Conservation (phyloP, 2,888 invertebrate species). For the Drosophila prolongata region DNA sequence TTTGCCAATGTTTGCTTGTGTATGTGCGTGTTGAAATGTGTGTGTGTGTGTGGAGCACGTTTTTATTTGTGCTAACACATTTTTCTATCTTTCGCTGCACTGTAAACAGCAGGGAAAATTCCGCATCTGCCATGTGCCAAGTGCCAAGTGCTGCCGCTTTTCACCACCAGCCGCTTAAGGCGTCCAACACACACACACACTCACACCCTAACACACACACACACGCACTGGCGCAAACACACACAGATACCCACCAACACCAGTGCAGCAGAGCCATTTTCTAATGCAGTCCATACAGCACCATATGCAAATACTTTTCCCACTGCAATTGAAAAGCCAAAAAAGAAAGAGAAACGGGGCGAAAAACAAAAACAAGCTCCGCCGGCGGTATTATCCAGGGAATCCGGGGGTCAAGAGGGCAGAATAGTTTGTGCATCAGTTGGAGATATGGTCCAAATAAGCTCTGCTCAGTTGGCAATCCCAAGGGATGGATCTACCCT, state of each 20-base stretch:
- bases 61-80: conserved; percentile 56
- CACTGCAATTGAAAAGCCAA: conserved; percentile 66
- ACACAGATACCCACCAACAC: conserved; percentile 1
- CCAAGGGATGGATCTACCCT: conserved; percentile 4
- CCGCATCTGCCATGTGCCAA: conserved; percentile 56
- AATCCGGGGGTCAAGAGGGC: not conserved
- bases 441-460: conserved; percentile 23
- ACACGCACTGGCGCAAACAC: not conserved
- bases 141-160: conserved; percentile 60
- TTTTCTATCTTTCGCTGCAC: conserved; percentile 58
- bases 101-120: conserved; percentile 48
- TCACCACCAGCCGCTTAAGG: conserved; percentile 62
- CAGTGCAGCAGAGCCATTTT: conserved; percentile 27
- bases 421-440: conserved; percentile 8
- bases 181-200: conserved; percentile 36
- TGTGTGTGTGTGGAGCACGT: conserved; percentile 33
- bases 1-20: conserved; percentile 15
- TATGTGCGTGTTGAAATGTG: not conserved
- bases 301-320: conserved; percentile 73
- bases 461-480: conserved; percentile 5
- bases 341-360: conserved; percentile 8
- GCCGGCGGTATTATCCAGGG: conserved; percentile 2
- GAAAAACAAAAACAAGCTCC: conserved; percentile 23
- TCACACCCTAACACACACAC: conserved; percentile 11
- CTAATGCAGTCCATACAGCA: conserved; percentile 48